Conservation (phyloP, 1,140 invertebrate species). For the Holotrichia oblita region DNA sequence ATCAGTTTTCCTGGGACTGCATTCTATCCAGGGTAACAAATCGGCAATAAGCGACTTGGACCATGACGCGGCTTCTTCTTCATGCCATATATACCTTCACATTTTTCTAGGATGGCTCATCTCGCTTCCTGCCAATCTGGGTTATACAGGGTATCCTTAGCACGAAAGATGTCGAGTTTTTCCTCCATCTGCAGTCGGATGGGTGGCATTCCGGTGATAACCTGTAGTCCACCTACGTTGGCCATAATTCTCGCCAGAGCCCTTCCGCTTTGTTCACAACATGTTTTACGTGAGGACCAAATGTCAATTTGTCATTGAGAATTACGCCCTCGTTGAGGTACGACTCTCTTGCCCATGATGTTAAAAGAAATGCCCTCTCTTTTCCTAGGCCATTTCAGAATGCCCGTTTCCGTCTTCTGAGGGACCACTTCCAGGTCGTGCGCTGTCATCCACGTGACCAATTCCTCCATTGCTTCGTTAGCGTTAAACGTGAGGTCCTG, state of each 20-base stretch:
- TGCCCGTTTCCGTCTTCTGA: not conserved
- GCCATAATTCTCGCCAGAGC: not conserved
- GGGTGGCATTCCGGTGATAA: not conserved
- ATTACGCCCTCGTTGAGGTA: not conserved
- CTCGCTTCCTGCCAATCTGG: too few relatives aligned
- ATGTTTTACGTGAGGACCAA: not conserved
- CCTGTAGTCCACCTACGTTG: not conserved
- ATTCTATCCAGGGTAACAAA: too few relatives aligned
- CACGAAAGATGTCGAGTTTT: too few relatives aligned
- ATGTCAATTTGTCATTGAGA: conserved; percentile 1
- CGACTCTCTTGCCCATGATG: not conserved
- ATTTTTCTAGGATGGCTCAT: too few relatives aligned
- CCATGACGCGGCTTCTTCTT: too few relatives aligned
- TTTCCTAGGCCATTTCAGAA: not conserved
- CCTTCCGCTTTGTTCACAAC: not conserved
- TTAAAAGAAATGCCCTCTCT: not conserved
- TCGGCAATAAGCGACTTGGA: too few relatives aligned
- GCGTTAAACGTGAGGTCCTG: too few relatives aligned
- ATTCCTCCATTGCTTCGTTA: too few relatives aligned
- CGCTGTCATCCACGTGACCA: not conserved
- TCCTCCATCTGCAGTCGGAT: not conserved
- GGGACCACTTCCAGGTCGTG: not conserved
- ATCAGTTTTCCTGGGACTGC: too few relatives aligned
- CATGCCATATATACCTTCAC: too few relatives aligned
- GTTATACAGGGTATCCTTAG: too few relatives aligned